phyloP scores from a whole-genome alignment of 2,797 vertebrate species.

The Enoplosus armatus region DNA sequence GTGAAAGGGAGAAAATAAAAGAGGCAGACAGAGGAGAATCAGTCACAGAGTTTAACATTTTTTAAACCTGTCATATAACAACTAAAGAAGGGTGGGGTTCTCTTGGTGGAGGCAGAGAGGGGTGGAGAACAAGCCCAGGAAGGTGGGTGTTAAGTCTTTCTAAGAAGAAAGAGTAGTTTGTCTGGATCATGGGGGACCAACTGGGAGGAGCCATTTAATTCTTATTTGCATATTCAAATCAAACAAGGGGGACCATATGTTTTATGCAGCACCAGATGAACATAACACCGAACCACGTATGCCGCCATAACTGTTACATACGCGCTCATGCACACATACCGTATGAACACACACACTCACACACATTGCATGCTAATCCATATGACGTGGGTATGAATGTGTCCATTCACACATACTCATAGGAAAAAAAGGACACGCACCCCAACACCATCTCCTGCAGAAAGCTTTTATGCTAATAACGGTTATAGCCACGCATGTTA shows the following conservation, averaged over 20 bases:
- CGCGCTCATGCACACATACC: constrained; percentile 42
- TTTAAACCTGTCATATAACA: constrained; percentile 13
- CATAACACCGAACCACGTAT: constrained; percentile 50
- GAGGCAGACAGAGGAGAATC: not conserved
- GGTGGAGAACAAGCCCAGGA: constrained; percentile 21
- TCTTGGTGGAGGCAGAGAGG: not conserved
- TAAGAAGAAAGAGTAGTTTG: constrained; percentile 40
- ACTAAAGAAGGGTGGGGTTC: constrained; percentile 5
- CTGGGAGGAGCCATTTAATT: constrained; percentile 22
- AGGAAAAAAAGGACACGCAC: constrained; percentile 44
- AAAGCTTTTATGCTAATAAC: constrained; percentile 86
- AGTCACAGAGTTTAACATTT: not conserved
- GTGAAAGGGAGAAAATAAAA: not conserved
- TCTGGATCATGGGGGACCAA: constrained; percentile 55
- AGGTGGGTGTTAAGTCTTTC: constrained; percentile 23
- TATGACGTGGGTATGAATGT: constrained; percentile 47
- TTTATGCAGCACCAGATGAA: constrained; percentile 64
- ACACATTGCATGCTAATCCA: constrained; percentile 47
- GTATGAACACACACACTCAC: constrained; percentile 20
- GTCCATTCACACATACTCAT: constrained; percentile 55
- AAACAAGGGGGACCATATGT: constrained; percentile 75
- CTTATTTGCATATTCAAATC: constrained; percentile 81
- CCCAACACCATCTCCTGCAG: constrained; percentile 59
- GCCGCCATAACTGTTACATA: constrained; percentile 34
- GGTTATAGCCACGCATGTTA: constrained; percentile 71